Conservation (phyloP, 2,888 invertebrate genomes). For the Syritta pipiens region DNA sequence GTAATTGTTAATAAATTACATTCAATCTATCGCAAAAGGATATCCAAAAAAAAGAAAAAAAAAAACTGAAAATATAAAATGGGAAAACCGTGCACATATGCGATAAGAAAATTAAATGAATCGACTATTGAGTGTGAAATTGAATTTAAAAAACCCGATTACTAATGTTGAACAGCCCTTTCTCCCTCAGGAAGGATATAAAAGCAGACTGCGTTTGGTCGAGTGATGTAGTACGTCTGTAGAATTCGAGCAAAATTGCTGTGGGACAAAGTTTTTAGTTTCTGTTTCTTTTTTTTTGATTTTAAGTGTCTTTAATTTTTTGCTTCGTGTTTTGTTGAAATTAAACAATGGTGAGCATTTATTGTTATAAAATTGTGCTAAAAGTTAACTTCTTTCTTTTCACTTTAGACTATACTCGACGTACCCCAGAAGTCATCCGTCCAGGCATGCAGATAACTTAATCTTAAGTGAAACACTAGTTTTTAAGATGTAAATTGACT, state of each 20-base stretch:
- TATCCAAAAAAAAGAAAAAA: neutral
- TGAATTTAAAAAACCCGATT: slow-evolving; percentile 53
- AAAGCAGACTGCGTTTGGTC: slow-evolving; percentile 2
- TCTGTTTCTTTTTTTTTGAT: neutral
- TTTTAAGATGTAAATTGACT: slow-evolving; percentile 70
- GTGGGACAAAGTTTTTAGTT: neutral
- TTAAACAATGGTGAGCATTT: neutral
- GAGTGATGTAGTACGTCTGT: neutral
- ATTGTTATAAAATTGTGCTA: neutral
- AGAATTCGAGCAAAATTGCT: slow-evolving; percentile 7
- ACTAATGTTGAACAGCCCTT: neutral
- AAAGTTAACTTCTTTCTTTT: neutral
- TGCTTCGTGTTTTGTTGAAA: neutral
- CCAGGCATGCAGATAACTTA: neutral
- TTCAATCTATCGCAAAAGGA: slow-evolving; percentile 11
- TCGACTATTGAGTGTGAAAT: slow-evolving; percentile 68
- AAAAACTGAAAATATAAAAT: neutral
- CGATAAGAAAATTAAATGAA: slow-evolving; percentile 73
- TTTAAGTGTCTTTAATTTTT: neutral
- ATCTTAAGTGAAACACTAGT: slow-evolving; percentile 1
- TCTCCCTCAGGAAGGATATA: slow-evolving; percentile 21
- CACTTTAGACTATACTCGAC: neutral
- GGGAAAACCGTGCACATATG: slow-evolving; percentile 72
- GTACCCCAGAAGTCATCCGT: slow-evolving; percentile 25
- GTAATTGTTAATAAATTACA: slow-evolving; percentile 52